These are phyloP conservation scores for Nasonia giraulti DNA, from an alignment of 1,140 invertebrate species.

Conservation along the genomic window DNA sequence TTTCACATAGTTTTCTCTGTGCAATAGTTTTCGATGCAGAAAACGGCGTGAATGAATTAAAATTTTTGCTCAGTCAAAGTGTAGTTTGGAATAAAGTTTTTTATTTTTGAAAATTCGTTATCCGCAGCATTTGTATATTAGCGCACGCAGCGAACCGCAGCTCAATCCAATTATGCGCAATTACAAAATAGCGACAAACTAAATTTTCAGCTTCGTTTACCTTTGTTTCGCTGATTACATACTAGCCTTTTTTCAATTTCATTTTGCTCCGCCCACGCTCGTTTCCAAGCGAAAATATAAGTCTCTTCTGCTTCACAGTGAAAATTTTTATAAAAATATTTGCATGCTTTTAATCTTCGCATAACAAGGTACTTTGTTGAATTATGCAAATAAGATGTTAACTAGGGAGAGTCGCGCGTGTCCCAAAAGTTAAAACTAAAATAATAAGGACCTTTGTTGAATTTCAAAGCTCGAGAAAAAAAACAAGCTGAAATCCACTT, in stretches of 20 bases:
- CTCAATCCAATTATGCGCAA: conserved; percentile 31
- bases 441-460: too few relatives aligned
- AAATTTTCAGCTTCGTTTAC: conserved; percentile 16
- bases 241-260: background rate
- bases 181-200: background rate
- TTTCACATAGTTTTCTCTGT: conserved; percentile 28
- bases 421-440: too few relatives aligned
- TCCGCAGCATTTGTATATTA: conserved; percentile 25
- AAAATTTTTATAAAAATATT: background rate
- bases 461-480: too few relatives aligned
- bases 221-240: background rate
- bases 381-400: too few relatives aligned
- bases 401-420: too few relatives aligned
- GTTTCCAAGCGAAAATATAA: conserved; percentile 6
- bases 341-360: background rate
- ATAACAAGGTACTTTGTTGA: background rate
- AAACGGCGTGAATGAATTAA: conserved; percentile 8
- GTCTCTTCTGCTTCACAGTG: background rate
- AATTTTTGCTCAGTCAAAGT: conserved; percentile 23
- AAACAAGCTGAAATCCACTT: too few relatives aligned
- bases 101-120: conserved; percentile 22
- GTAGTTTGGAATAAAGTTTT: conserved; percentile 16
- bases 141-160: conserved; percentile 32
- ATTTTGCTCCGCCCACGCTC: background rate
- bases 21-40: background rate